A percentile compares a stretch with the other conserved stretches of the same genome.
Conservation (phyloP, 2,113 vertebrate species). For the Antigone vipio region DNA sequence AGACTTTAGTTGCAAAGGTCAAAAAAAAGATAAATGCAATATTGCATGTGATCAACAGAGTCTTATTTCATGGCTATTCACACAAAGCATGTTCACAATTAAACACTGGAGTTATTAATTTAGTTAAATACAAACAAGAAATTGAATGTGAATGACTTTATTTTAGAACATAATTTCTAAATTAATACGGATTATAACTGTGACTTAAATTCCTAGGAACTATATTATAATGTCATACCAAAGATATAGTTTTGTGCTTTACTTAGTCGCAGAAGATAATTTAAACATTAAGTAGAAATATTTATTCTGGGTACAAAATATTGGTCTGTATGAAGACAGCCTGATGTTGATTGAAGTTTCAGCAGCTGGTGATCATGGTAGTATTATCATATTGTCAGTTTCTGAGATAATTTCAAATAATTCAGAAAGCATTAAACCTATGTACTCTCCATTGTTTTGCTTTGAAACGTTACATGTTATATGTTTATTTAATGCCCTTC, state of each 20-base stretch:
- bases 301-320: not conserved
- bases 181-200: not conserved
- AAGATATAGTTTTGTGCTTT: not conserved
- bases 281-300: not conserved
- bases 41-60: not conserved
- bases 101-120: not conserved
- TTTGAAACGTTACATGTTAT: not conserved
- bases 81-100: rapidly evolving
- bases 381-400: not conserved
- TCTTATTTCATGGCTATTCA: not conserved
- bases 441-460: not conserved
- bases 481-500: not conserved
- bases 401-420: not conserved
- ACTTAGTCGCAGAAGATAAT: not conserved
- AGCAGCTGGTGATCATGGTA: not conserved
- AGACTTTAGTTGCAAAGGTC: not conserved
- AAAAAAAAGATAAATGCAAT: not conserved
- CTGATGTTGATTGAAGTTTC: not conserved
- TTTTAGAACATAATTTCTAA: not conserved
- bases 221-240: not conserved
- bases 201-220: not conserved
- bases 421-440: not conserved
- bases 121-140: not conserved
- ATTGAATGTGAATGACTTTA: not conserved
- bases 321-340: not conserved